phyloP scores from a whole-genome alignment of 2,797 vertebrate species.

The Sebastes ruberrimus region DNA sequence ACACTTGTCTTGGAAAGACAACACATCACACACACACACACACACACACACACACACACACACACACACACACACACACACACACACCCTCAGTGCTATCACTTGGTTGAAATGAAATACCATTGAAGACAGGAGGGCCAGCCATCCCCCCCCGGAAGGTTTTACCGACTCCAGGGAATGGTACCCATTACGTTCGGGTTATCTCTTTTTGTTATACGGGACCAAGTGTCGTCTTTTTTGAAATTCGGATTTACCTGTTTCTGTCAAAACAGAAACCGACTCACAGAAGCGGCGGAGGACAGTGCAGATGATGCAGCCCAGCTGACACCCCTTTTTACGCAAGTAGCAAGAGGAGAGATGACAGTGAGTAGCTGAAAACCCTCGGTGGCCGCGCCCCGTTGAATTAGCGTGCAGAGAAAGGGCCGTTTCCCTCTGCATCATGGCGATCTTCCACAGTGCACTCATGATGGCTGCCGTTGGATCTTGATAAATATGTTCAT shows the following conservation, averaged over 20 bases:
- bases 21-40: slow-evolving; percentile 12
- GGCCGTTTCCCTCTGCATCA: slow-evolving; percentile 22
- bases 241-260: slow-evolving; percentile 63
- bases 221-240: slow-evolving; percentile 80
- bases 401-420: slow-evolving; percentile 43
- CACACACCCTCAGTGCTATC: slow-evolving; percentile 65
- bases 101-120: slow-evolving; percentile 78
- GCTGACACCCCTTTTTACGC: slow-evolving; percentile 13
- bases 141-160: slow-evolving; percentile 53
- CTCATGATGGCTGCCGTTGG: slow-evolving; percentile 32
- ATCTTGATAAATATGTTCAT: neutral
- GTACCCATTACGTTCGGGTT: slow-evolving; percentile 63
- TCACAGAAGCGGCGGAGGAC: slow-evolving; percentile 48
- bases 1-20: slow-evolving; percentile 52
- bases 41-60: slow-evolving; percentile 26
- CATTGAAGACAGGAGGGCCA: slow-evolving; percentile 86
- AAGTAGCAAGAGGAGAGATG: slow-evolving; percentile 17
- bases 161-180: slow-evolving; percentile 50
- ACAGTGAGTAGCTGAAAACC: slow-evolving; percentile 14
- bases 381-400: slow-evolving; percentile 6
- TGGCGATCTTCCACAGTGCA: slow-evolving; percentile 27
- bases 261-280: slow-evolving; percentile 57
- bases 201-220: slow-evolving; percentile 77
- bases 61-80: slow-evolving; percentile 1
- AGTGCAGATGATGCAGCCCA: slow-evolving; percentile 38